Conservation (phyloP, 2,797 vertebrate genomes). For the Mycteria americana region DNA sequence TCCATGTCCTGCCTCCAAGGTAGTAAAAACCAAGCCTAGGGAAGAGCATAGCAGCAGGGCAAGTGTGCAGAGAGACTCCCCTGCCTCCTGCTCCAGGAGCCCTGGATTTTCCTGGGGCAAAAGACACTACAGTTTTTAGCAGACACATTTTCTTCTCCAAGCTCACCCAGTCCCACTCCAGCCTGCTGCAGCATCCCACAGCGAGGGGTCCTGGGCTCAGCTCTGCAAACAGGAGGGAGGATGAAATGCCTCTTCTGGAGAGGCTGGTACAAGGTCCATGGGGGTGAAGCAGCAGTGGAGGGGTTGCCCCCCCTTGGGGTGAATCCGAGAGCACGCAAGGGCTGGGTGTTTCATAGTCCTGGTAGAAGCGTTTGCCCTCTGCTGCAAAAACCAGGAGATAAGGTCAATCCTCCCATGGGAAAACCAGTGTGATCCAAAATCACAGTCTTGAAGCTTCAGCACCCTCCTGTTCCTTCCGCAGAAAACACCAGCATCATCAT, state of each 20-base stretch:
- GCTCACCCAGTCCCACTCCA: not conserved
- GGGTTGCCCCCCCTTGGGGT: not conserved
- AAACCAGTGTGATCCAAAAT: fast-evolving
- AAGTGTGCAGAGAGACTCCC: not conserved
- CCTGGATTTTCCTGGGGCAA: not conserved
- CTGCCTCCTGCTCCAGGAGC: not conserved
- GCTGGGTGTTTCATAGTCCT: not conserved
- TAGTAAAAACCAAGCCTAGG: not conserved
- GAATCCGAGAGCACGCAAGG: not conserved
- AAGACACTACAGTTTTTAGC: not conserved
- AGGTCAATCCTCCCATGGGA: not conserved
- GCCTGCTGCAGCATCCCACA: not conserved
- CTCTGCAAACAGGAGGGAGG: not conserved
- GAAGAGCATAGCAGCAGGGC: not conserved
- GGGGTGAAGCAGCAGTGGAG: not conserved
- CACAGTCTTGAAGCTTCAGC: not conserved
- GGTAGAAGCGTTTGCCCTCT: not conserved
- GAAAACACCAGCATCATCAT: conserved; percentile 63
- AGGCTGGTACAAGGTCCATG: not conserved
- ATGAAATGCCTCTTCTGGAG: not conserved
- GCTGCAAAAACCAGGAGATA: fast-evolving
- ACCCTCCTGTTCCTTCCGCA: not conserved
- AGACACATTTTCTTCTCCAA: not conserved
- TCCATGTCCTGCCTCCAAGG: not conserved
- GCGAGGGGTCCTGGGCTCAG: not conserved